Evolutionary conservation across 2,888 invertebrate species (phyloP), one percentile per base, ranked within the genome.

Genomic region (Ditula angustiorana): DNA sequence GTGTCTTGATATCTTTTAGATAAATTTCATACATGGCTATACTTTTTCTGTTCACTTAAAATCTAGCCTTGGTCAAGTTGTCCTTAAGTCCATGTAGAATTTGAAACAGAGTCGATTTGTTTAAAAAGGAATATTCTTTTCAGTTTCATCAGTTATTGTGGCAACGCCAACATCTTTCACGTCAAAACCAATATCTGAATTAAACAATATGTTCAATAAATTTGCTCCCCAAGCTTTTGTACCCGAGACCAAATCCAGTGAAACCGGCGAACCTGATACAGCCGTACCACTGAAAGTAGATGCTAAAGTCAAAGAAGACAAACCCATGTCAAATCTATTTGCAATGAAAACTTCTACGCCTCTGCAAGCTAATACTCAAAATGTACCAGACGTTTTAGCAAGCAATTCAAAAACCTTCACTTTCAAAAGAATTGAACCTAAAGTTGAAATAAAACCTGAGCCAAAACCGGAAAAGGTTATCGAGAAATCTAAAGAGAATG

Each of bases 261-360:
- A 89, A 80, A 90, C 88, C 5, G 88, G 87, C 0, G 91, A 91
- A 78, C 75, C 78, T 4, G 87, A 87, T 68, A 61, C 74, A 10
- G 55, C 68, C 2, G 71, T 68, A 8, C 47, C 47, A 11, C 59
- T 71, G 26, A 78, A 91, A 79, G 75, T 77, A 2, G 87, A 87
- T 68, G 62, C 73, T 3, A 46, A 44, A 28, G 68, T 24, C 11
- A 71, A 73, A 63, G 55, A 74, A 63, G 79, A 81, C 3, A 87
- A 88, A 78, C 81, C 83, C 2, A 67, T 83, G 16, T 78, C 82
- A 0, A 85, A 83, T 66, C 68, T 86, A 33, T 88, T 88, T 65
- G 84, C 72, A 37, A 70, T 82, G 63, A 85, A 88, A 74, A 60
- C 77, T 11, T 66, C 78, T 7, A 69, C 79, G 1, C 69, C 78